Evolutionary conservation across 2,888 invertebrate genomes (phyloP).

Genomic region (Magallana nippona): DNA sequence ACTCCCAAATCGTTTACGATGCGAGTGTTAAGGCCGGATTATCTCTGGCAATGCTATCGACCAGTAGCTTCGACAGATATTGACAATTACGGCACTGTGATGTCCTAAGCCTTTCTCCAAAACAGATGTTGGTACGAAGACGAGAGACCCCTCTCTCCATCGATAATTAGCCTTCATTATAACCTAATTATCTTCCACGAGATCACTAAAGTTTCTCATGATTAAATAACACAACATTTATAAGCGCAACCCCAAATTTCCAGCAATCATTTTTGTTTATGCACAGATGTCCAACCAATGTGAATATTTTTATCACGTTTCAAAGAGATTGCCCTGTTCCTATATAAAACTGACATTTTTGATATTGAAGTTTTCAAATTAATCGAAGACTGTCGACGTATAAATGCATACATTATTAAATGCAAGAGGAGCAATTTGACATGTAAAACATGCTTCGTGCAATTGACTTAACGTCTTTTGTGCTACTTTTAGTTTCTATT

Average conservation of each 20-base stretch:
- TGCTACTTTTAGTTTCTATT: too few relatives aligned
- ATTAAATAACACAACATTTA: slow-evolving; percentile 29
- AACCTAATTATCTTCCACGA: slow-evolving; percentile 28
- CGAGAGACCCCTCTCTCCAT: slow-evolving; percentile 15
- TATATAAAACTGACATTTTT: too few relatives aligned
- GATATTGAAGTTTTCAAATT: too few relatives aligned
- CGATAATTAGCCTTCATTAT: slow-evolving; percentile 35
- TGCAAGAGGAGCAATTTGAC: too few relatives aligned
- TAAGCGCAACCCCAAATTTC: slow-evolving; percentile 13
- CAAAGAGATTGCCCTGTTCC: neutral
- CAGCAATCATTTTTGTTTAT: neutral
- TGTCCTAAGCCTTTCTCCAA: neutral
- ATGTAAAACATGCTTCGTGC: too few relatives aligned
- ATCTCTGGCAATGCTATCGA: slow-evolving; percentile 13
- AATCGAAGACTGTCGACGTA: too few relatives aligned
- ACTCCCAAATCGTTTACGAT: neutral
- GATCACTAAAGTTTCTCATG: neutral
- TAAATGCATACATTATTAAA: too few relatives aligned
- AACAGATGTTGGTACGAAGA: slow-evolving; percentile 33
- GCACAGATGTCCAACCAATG: slow-evolving; percentile 20
- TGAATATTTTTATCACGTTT: neutral
- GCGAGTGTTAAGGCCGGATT: slow-evolving; percentile 4
- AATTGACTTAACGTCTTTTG: too few relatives aligned
- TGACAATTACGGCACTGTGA: slow-evolving; percentile 17
- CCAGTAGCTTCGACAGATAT: neutral